Evolutionary conservation across 1,140 invertebrate genomes (phyloP), one percentile per base, ranked within the genome.

Genomic region (Calycopis cecrops): DNA sequence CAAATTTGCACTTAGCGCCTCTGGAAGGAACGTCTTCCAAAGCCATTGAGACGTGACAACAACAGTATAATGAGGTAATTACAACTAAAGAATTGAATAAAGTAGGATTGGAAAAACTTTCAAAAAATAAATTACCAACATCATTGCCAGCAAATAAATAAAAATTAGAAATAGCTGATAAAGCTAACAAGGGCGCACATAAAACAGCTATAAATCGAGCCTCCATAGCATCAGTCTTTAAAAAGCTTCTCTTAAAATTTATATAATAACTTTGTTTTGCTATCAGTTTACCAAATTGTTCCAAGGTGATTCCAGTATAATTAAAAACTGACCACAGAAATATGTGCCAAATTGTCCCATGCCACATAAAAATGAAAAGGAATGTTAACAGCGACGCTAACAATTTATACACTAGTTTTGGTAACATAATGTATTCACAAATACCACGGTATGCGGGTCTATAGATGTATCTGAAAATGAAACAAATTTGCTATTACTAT

Each of bases 281-380:
- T 37, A 91, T 59, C 28, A 58, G 60, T 68, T 88, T 90, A 0
- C 82, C 91, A 17, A 92, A 48, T 53, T 90, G 88, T 87, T 97
- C 96, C 16, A 95, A 77, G 4, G 90, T 85, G 18, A 97, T 86
- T 37, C 94, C 95, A 10, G 93, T 64, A 71, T 93, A 97, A 83
- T 98, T 98, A 0, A 97, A 79, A 8, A 92, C 56, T 6, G 94
- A 91, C 97, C 97, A 99, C 58, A 96, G 88, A 57, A 97, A 91
- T 60, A 98, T 93, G 65, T 93, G 92, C 18, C 87, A 88, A 47
- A 92, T 90, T 14, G 92, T 90, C 11, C 96, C 96, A 81, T 99
- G 97, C 97, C 97, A 99, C 38, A 96, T 72, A 71, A 93, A 96
- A 1, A 98, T 93, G 85, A 97, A 98, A 12, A 87, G 65, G 79